phyloP scores from a whole-genome alignment of 2,888 invertebrate genomes.

The Meteorus colon region DNA sequence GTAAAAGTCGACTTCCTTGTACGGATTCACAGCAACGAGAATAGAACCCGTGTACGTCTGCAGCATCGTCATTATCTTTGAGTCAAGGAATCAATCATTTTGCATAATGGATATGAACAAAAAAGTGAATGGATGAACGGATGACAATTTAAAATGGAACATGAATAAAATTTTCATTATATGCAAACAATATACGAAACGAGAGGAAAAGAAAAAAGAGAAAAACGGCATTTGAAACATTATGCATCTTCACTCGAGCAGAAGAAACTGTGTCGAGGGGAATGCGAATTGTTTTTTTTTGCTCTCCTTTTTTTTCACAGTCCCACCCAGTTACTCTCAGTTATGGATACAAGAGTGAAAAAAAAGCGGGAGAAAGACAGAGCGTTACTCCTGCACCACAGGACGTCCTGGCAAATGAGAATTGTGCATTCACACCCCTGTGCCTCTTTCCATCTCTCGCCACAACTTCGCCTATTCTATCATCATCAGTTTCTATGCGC shows the following conservation, averaged over 20 bases:
- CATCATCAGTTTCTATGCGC: conserved; percentile 33
- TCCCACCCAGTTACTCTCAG: background rate
- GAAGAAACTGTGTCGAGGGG: conserved; percentile 21
- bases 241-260: conserved; percentile 7
- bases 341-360: background rate
- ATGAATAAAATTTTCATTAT: background rate
- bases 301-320: conserved; percentile 40
- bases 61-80: conserved; percentile 46
- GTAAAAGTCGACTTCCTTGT: conserved; percentile 92
- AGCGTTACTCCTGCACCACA: conserved; percentile 1
- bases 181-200: background rate
- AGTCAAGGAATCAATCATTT: conserved; percentile 44
- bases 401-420: conserved; percentile 29
- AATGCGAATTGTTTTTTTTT: background rate
- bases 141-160: background rate
- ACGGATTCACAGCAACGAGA: conserved; percentile 94
- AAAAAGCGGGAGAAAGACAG: background rate
- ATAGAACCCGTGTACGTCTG: conserved; percentile 96
- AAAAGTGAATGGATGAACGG: background rate
- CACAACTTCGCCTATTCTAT: conserved; percentile 25
- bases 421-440: conserved; percentile 37
- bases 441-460: background rate
- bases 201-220: background rate
- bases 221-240: conserved; percentile 5
- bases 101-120: background rate